phyloP scores from a whole-genome alignment of 2,113 vertebrate species.

The Aldabrachelys gigantea region DNA sequence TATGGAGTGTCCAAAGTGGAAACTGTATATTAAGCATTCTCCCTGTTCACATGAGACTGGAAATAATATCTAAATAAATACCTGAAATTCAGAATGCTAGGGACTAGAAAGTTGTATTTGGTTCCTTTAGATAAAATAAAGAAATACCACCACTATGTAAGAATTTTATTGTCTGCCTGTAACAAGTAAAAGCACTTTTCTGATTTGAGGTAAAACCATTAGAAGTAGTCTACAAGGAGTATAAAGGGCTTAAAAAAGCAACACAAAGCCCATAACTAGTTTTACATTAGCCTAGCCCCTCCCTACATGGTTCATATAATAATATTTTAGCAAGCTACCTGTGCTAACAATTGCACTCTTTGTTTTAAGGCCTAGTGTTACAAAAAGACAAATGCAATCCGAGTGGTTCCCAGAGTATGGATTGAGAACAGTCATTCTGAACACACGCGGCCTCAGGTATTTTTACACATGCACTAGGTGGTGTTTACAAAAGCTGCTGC shows the following conservation, averaged over 20 bases:
- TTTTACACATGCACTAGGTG: constrained; percentile 5
- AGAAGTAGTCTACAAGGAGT: constrained; percentile 71
- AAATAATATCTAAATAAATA: not conserved
- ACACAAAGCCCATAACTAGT: constrained; percentile 8
- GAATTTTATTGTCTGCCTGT: constrained; percentile 77
- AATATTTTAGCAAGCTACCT: constrained; percentile 43
- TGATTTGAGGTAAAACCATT: constrained; percentile 76
- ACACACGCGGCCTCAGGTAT: constrained; percentile 45
- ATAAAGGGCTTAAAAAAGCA: constrained; percentile 61
- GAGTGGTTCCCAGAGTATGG: not conserved
- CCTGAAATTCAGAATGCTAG: not conserved
- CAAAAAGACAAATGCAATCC: constrained; percentile 11
- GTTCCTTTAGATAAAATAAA: constrained; percentile 13
- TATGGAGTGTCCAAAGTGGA: not conserved
- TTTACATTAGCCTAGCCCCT: constrained; percentile 50
- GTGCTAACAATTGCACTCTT: constrained; percentile 12
- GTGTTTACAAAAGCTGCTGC: constrained; percentile 23
- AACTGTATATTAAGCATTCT: not conserved
- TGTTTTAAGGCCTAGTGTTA: constrained; percentile 51
- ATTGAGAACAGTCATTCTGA: not conserved
- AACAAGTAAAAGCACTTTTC: constrained; percentile 68
- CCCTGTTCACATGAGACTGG: not conserved
- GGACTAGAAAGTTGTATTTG: not conserved
- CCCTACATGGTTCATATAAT: constrained; percentile 57
- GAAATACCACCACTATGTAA: constrained; percentile 40